Evolutionary conservation across 2,888 invertebrate genomes (phyloP), one percentile per base, ranked within the genome.

Genomic region (Agrotis segetum): DNA sequence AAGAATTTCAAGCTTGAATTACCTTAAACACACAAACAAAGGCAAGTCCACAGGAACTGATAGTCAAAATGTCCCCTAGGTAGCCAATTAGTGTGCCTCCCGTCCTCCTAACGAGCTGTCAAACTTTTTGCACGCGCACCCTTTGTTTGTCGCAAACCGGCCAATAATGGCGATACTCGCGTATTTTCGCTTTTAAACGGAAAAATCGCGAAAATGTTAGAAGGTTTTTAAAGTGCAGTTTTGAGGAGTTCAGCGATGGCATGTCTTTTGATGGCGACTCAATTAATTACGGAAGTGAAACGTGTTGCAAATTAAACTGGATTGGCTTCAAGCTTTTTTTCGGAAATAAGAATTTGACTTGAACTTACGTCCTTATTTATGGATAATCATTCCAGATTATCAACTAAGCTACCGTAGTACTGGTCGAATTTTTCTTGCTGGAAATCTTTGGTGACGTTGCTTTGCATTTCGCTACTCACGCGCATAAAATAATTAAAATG

Each of bases 101-200:
- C 87, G 86, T 85, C 83, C 86, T 93, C 82, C 86, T 93, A 94
- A 94, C 94, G 93, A 94, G 92, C 92, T 91, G 94, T 92, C 94
- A 94, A 93, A 94, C 92, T 94, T 94, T 94, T 93, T 94, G 90
- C 86, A 82, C 85, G 85, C 83, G 85, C 88, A 88, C 89, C 90
- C 90, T 91, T 92, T 92, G 91, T 91, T 90, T 89, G 89, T 76
- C 79, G 70, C 70, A 72, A 83, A 81, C 77, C 74, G 83, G 71
- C 82, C 82, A 80, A 80, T 83, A 81, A 83, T 82, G 72, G 71
- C 78, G 64, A 79, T 81, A 83, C 81, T 66, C 71, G 74, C 66
- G 72, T 67, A 73, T 83, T 83, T 77, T 77, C 34, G 67, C 53
- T 71, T 49, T 68, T 60, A 50, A 17, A 72, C 66, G 49, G 50